phyloP scores from a whole-genome alignment of 2,113 vertebrate genomes.

The Blennius ocellaris region DNA sequence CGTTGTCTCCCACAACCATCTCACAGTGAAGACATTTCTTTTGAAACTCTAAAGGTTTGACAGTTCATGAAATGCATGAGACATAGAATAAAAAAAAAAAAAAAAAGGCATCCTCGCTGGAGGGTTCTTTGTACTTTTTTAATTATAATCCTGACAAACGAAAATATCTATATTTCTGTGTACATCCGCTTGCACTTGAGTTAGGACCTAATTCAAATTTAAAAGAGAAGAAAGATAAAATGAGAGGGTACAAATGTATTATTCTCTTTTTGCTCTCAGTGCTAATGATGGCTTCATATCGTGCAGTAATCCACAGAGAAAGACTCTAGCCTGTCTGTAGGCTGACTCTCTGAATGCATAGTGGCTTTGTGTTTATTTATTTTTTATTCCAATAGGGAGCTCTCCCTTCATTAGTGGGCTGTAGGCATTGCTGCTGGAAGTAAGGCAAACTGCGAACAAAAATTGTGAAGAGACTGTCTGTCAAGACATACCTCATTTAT shows the following conservation, averaged over 20 bases:
- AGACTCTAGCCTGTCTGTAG: constrained; percentile 1
- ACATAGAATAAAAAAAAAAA: constrained; percentile 32
- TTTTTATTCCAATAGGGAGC: constrained; percentile 6
- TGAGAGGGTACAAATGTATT: neutral
- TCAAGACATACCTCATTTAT: neutral
- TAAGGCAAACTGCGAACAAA: neutral
- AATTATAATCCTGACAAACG: constrained; percentile 1
- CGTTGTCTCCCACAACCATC: constrained; percentile 13
- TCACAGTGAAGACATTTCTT: constrained; percentile 37
- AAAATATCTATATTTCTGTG: neutral
- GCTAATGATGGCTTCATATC: constrained; percentile 38
- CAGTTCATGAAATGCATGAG: constrained; percentile 60
- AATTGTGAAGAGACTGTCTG: neutral
- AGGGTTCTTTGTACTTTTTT: neutral
- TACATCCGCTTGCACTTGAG: neutral
- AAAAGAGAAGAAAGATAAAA: neutral
- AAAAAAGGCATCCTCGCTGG: no score
- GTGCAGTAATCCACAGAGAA: constrained; percentile 5
- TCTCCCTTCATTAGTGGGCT: constrained; percentile 11
- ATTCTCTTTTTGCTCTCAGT: neutral
- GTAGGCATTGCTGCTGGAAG: constrained; percentile 1
- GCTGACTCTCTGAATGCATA: constrained; percentile 12
- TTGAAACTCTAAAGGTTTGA: constrained; percentile 44
- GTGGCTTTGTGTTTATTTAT: no score
- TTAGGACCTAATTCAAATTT: neutral